Percentiles rank a stretch among this genome's conserved stretches.
phyloP scores from a whole-genome alignment of 2,113 vertebrate species.

The Tyrannus savana region DNA sequence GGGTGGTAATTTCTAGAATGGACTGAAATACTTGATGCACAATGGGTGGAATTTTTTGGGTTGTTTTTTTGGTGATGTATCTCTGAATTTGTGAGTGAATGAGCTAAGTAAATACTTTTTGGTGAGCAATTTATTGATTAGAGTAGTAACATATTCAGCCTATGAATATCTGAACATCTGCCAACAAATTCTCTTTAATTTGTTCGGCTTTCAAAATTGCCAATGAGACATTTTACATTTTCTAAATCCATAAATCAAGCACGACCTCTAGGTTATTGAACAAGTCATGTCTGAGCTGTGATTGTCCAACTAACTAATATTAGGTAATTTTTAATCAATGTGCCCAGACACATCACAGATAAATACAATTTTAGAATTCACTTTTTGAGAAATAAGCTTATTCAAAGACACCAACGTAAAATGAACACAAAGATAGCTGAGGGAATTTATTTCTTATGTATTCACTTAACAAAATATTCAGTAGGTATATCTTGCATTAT shows the following conservation, averaged over 20 bases:
- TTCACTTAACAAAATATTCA: not conserved
- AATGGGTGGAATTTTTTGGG: not conserved
- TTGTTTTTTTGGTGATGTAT: rapidly evolving
- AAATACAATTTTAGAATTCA: not conserved
- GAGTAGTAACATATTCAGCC: not conserved
- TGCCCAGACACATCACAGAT: not conserved
- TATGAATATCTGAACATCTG: not conserved
- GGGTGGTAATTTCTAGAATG: not conserved
- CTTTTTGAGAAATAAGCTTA: not conserved
- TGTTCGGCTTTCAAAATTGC: not conserved
- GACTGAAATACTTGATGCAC: not conserved
- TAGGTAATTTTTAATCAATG: not conserved
- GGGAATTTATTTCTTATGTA: not conserved
- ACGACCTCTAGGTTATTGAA: not conserved
- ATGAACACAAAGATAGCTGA: not conserved
- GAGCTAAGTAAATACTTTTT: not conserved
- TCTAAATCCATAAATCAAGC: not conserved
- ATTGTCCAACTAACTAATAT: not conserved
- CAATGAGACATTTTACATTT: not conserved
- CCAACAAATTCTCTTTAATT: not conserved
- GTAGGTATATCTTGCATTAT: not conserved
- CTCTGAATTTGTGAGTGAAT: not conserved
- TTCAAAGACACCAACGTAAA: not conserved
- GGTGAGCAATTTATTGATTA: not conserved
- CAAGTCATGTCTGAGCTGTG: not conserved